These are phyloP conservation scores for Megaceryle maxima DNA, from an alignment of 2,113 vertebrate genomes.

Conservation along the genomic window DNA sequence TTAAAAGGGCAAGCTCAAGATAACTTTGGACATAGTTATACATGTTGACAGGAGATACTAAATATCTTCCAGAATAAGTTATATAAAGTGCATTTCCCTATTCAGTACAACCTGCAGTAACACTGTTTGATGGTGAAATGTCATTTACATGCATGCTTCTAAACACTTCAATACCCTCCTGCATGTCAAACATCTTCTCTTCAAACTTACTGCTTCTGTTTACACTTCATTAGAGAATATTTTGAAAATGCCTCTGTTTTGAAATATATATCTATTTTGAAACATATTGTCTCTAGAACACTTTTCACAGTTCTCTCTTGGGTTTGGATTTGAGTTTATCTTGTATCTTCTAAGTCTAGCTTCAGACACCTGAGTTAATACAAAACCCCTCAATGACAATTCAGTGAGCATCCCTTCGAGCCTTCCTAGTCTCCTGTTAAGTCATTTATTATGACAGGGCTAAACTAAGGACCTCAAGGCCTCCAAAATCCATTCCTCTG, in stretches of 20 bases:
- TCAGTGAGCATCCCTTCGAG: neutral
- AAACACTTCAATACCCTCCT: neutral
- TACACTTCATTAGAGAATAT: constrained; percentile 23
- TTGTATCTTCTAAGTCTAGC: neutral
- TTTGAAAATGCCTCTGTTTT: neutral
- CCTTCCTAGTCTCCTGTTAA: neutral
- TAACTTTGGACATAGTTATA: constrained; percentile 14
- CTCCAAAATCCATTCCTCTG: neutral
- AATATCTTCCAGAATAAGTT: constrained; percentile 20
- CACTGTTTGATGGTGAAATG: constrained; percentile 25
- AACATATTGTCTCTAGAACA: neutral
- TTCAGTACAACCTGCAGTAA: constrained; percentile 5
- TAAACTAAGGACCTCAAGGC: neutral
- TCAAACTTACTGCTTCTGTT: constrained; percentile 17
- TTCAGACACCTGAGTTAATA: rapidly evolving
- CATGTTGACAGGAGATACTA: constrained; percentile 1
- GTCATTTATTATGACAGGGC: neutral
- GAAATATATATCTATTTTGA: neutral
- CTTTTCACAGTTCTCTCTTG: neutral
- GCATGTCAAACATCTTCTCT: neutral
- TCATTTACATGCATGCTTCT: constrained; percentile 31
- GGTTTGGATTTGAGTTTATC: neutral
- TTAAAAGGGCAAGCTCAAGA: constrained; percentile 42
- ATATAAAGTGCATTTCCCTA: neutral
- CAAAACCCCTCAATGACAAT: neutral